phyloP scores from a whole-genome alignment of 2,113 vertebrate genomes.

The Melanotaenia duboulayi region DNA sequence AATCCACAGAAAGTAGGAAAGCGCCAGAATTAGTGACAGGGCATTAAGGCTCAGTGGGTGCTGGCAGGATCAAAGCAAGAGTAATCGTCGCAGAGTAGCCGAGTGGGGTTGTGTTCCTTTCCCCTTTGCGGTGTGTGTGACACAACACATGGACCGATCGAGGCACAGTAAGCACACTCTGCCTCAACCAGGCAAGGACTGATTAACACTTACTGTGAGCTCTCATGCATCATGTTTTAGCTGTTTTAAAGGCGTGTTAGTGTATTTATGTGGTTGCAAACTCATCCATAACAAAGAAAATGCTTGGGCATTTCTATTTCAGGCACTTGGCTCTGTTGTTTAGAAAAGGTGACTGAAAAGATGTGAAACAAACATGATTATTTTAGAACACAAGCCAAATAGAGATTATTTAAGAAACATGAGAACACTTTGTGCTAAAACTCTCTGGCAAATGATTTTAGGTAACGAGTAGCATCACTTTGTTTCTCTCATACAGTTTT shows the following conservation, averaged over 20 bases:
- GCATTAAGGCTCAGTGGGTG: conserved; percentile 62
- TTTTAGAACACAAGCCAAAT: not conserved
- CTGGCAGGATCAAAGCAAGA: conserved; percentile 69
- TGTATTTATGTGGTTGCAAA: conserved; percentile 61
- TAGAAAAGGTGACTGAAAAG: conserved; percentile 32
- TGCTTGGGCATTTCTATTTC: conserved; percentile 43
- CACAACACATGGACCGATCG: conserved; percentile 22
- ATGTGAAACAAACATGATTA: conserved; percentile 18
- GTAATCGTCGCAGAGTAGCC: conserved; percentile 57
- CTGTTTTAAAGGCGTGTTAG: conserved; percentile 66
- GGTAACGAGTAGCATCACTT: conserved; percentile 49
- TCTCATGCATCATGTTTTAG: conserved; percentile 65
- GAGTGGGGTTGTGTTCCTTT: conserved; percentile 55
- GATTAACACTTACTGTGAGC: conserved; percentile 53
- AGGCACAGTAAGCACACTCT: conserved; percentile 22
- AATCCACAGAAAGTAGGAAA: conserved; percentile 54
- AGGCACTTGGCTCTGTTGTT: conserved; percentile 5
- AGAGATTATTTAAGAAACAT: conserved; percentile 25
- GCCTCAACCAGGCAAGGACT: conserved; percentile 35
- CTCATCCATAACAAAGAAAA: conserved; percentile 34
- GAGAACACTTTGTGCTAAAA: conserved; percentile 36
- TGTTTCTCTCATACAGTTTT: conserved; percentile 57
- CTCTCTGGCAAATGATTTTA: conserved; percentile 18
- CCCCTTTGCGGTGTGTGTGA: conserved; percentile 33
- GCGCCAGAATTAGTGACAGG: conserved; percentile 64